These are phyloP conservation scores for Cyphomyrus plagiostoma DNA, from an alignment of 2,113 vertebrate genomes.

Conservation along the genomic window DNA sequence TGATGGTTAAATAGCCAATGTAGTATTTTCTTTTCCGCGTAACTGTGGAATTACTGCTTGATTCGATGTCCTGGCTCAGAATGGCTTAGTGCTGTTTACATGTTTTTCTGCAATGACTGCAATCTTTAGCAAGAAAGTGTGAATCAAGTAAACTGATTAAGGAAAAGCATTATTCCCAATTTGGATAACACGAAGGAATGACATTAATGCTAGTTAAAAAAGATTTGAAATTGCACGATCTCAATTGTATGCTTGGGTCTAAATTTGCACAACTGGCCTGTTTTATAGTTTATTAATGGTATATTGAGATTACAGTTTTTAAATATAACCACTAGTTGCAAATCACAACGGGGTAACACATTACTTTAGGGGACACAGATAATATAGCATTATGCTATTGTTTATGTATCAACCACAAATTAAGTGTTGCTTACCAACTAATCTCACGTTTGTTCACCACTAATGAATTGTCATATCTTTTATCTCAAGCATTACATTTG, in stretches of 20 bases:
- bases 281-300: not conserved
- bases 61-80: not conserved
- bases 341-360: not conserved
- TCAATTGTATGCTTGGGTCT: not conserved
- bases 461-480: no score
- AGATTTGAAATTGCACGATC: not conserved
- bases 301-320: not conserved
- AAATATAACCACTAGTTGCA: not conserved
- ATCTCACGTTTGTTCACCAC: no score
- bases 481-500: no score
- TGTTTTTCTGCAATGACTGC: not conserved
- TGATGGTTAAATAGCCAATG: not conserved
- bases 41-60: not conserved
- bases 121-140: not conserved
- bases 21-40: not conserved
- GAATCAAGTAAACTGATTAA: not conserved
- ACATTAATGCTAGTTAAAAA: not conserved
- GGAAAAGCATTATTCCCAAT: not conserved
- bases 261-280: not conserved
- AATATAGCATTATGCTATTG: no score
- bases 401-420: no score
- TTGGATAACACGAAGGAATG: not conserved
- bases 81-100: not conserved
- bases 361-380: no score
- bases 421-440: no score